Conservation (phyloP, 2,888 invertebrate genomes). For the Mystacides longicornis region DNA sequence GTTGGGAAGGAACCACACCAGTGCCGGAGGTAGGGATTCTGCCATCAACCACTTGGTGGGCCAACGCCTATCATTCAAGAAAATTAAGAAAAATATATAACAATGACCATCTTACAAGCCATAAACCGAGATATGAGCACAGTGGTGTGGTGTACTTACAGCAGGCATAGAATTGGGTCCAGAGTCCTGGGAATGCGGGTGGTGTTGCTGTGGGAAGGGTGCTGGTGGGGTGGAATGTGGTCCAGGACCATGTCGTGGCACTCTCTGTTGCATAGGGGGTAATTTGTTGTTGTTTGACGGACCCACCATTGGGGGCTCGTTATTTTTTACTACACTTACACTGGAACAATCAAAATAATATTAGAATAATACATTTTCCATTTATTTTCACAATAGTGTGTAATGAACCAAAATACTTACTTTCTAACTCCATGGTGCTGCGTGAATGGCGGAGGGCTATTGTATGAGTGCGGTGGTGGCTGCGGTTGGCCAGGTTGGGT, state of each 20-base stretch:
- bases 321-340: not conserved
- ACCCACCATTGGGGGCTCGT: constrained; percentile 23
- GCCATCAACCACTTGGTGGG: not conserved
- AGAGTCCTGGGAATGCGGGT: constrained; percentile 26
- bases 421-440: constrained; percentile 29
- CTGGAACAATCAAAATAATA: too few species aligned
- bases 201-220: constrained; percentile 22
- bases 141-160: not conserved
- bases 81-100: too few species aligned
- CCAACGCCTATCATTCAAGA: not conserved
- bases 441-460: constrained; percentile 41
- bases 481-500: constrained; percentile 23
- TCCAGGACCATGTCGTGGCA: constrained; percentile 27
- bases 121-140: too few species aligned
- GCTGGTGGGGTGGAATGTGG: constrained; percentile 16
- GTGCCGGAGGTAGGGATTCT: constrained; percentile 1
- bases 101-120: too few species aligned
- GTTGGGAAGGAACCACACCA: not conserved
- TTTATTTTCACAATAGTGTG: too few species aligned
- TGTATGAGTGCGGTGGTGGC: constrained; percentile 29
- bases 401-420: constrained; percentile 21
- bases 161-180: not conserved
- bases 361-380: too few species aligned
- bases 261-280: constrained; percentile 30
- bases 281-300: constrained; percentile 34